Base-by-base conservation (phyloP, 2,888 invertebrate species). In the Lasioglossum vierecki region DNA sequence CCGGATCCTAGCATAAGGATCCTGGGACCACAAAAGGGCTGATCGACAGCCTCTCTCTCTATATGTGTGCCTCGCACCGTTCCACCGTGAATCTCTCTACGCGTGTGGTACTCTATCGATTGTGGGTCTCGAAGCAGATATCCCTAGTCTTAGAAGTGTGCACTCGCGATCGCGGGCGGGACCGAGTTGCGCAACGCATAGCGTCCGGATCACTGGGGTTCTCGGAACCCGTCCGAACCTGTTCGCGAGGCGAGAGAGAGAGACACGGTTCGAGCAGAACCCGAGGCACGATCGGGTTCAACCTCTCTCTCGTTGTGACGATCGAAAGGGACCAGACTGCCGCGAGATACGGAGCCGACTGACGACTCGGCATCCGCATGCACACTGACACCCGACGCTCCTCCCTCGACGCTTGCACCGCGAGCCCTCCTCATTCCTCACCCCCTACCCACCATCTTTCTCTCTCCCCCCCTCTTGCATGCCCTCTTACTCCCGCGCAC, bases 311-410 rank as follows among this genome's bases (percentile, higher is more conserved):
- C 41, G 26, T 18, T 9, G 9, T 3, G 22, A n/a, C 71, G 49
- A 26, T 71, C 72, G 72, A 49, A 49, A 60, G 49, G 35, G 30
- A 57, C 71, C 26, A 66, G 35, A 66, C 68, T 39, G 39, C 68
- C 72, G 76, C 83, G 82, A 78, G 41, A 70, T 86, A 57, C 79
- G 63, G 74, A 80, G 83, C 82, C 84, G 66, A 73, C 76, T 18
- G 66, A 66, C 90, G 63, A 88, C 89, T 90, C 92, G 92, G 87
- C 91, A 91, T 92, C 92, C 91, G 91, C 93, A 91, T 93, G 92
- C 90, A 92, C 92, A 93, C 93, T 93, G 93, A 84, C 91, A 88
- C 53, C 88, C 88, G 91, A 88, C 90, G 89, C 87, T 88, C 91
- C 91, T 88, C 91, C 91, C 91, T 83, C 71, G 80, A 80, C 88